Evolutionary conservation across 2,113 vertebrate species (phyloP).

Genomic region (Sinocyclocheilus grahami): DNA sequence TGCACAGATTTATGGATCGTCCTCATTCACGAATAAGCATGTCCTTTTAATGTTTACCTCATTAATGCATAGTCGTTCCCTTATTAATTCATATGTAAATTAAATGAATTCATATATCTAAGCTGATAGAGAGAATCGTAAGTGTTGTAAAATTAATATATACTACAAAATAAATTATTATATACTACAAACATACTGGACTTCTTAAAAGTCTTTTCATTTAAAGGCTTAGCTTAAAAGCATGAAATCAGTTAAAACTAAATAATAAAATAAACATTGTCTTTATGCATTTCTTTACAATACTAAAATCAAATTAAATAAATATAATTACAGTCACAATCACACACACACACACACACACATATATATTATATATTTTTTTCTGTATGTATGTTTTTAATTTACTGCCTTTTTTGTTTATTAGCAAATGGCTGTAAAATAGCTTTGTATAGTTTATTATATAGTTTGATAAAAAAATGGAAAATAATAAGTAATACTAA

Average conservation of each 20-base stretch:
- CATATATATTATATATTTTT: too few species aligned
- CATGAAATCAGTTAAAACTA: not conserved
- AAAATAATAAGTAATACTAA: not conserved
- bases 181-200: not conserved
- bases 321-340: too few species aligned
- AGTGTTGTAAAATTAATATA: conserved; percentile 31
- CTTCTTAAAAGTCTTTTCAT: not conserved
- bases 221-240: not conserved
- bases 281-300: not conserved
- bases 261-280: not conserved
- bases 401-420: too few species aligned
- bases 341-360: too few species aligned
- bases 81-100: conserved; percentile 41
- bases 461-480: not conserved
- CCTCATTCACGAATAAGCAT: not conserved
- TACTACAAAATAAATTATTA: conserved; percentile 20
- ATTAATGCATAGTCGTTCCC: conserved; percentile 17
- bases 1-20: conserved; percentile 5
- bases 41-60: conserved; percentile 13
- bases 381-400: too few species aligned
- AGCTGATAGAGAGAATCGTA: not conserved
- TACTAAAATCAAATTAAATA: not conserved
- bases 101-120: conserved; percentile 29
- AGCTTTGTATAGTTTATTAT: not conserved
- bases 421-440: too few species aligned